Percentiles rank a stretch among this genome's conserved stretches.
Conservation (phyloP, 2,888 invertebrate genomes). For the Melanostoma mellinum region DNA sequence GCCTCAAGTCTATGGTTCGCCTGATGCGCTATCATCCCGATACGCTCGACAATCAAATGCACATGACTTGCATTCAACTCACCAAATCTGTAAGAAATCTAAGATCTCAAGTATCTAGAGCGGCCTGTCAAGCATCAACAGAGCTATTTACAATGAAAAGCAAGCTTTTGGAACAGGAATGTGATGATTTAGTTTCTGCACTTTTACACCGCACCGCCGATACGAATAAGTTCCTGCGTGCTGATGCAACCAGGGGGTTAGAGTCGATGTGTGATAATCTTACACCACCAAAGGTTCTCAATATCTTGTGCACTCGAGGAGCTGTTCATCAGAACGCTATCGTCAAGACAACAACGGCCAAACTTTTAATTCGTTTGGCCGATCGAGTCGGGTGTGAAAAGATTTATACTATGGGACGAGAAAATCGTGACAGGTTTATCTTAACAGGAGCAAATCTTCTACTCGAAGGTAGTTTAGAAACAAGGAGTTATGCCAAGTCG, state of each 20-base stretch:
- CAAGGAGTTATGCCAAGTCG: constrained; percentile 90
- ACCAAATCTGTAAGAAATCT: constrained; percentile 93
- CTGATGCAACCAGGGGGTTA: constrained; percentile 91
- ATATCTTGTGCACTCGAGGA: constrained; percentile 87
- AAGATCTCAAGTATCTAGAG: constrained; percentile 95
- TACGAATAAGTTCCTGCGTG: constrained; percentile 95
- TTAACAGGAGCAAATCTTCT: constrained; percentile 91
- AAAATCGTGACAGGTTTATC: constrained; percentile 90
- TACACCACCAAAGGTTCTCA: constrained; percentile 86
- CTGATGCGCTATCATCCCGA: constrained; percentile 87
- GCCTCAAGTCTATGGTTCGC: constrained; percentile 87
- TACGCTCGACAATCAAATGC: constrained; percentile 85
- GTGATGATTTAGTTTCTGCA: constrained; percentile 92
- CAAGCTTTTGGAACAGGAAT: constrained; percentile 86
- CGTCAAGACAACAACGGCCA: constrained; percentile 92
- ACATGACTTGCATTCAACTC: constrained; percentile 87
- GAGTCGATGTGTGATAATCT: constrained; percentile 91
- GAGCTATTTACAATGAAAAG: constrained; percentile 89
- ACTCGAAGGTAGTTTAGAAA: constrained; percentile 93
- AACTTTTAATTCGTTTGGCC: constrained; percentile 88
- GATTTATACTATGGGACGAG: constrained; percentile 88
- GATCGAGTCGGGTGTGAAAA: constrained; percentile 89
- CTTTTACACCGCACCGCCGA: constrained; percentile 95
- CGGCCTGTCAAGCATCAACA: constrained; percentile 91
- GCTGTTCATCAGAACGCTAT: constrained; percentile 92